Conservation (phyloP, 1,140 invertebrate genomes). For the Dryas iulia region DNA sequence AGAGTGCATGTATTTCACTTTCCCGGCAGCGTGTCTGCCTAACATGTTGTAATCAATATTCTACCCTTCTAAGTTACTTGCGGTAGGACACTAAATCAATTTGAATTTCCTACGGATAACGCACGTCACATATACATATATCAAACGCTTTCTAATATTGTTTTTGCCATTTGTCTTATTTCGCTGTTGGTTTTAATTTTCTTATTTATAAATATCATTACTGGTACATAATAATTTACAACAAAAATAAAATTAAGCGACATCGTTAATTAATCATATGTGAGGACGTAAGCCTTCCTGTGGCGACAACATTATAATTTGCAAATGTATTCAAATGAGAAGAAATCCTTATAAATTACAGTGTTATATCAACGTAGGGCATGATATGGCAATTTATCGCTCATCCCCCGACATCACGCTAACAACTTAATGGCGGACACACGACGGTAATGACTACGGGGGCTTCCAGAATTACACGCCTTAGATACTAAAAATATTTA, state of each 20-base stretch:
- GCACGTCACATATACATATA: background rate
- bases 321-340: slow-evolving; percentile 19
- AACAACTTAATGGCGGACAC: slow-evolving; percentile 63
- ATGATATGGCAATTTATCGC: slow-evolving; percentile 40
- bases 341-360: slow-evolving; percentile 24
- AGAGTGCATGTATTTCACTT: background rate
- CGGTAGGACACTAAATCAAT: background rate
- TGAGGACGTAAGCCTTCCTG: background rate
- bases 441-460: slow-evolving; percentile 37
- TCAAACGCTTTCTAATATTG: background rate
- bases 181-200: background rate
- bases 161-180: background rate
- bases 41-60: slow-evolving; percentile 1
- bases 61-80: slow-evolving; percentile 1
- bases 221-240: background rate
- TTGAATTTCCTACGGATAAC: background rate
- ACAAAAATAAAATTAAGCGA: background rate
- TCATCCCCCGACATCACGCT: slow-evolving; percentile 34
- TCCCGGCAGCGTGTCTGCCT: background rate
- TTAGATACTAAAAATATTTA: slow-evolving; percentile 1
- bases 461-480: slow-evolving; percentile 2
- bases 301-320: slow-evolving; percentile 19
- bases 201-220: background rate
- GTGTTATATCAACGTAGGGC: slow-evolving; percentile 19
- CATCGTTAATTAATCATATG: slow-evolving; percentile 6